Conservation (phyloP, 2,113 vertebrate species). For the Sakesphorus luctuosus region DNA sequence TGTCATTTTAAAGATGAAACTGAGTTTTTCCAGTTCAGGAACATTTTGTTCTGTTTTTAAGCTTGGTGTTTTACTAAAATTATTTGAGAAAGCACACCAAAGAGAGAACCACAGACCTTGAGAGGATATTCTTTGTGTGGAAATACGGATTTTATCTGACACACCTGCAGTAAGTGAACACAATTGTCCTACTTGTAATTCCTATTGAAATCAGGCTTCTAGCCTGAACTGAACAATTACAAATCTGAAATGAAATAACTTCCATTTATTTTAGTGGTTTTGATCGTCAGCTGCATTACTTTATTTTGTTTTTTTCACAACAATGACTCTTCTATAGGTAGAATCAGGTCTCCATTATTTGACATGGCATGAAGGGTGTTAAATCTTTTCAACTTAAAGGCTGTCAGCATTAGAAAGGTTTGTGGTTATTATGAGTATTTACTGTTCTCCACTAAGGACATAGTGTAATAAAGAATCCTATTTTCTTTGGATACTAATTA, state of each 20-base stretch:
- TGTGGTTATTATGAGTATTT: background rate
- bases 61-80: background rate
- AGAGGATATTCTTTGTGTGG: background rate
- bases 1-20: constrained; percentile 25
- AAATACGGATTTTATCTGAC: constrained; percentile 26
- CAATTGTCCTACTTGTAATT: background rate
- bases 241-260: background rate
- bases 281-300: background rate
- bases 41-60: constrained; percentile 2
- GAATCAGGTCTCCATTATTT: background rate
- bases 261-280: background rate
- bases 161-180: background rate
- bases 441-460: constrained; percentile 11
- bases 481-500: constrained; percentile 74
- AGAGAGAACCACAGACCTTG: background rate
- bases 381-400: background rate
- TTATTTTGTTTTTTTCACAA: background rate
- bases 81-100: background rate
- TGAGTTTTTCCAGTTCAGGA: background rate
- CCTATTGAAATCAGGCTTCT: background rate
- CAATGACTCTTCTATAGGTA: background rate
- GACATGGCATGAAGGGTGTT: background rate
- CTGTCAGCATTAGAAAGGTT: background rate
- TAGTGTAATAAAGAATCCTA: constrained; percentile 52
- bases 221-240: background rate